Conservation (phyloP, 2,888 invertebrate genomes). For the Thera britannica region DNA sequence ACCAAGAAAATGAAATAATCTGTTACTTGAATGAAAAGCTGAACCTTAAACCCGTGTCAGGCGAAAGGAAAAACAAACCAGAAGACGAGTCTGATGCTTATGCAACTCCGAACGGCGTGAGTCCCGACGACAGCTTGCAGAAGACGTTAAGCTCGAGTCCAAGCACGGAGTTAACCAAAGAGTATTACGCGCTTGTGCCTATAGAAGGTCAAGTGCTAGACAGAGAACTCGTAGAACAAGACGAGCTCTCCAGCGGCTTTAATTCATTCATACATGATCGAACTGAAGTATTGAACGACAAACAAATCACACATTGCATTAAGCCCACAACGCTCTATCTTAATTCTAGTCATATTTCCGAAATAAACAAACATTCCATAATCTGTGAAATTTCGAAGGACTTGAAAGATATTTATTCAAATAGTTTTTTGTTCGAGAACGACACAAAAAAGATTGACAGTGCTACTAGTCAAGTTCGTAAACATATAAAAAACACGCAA, state of each 20-base stretch:
- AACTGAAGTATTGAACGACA: conserved; percentile 55
- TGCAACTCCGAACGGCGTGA: conserved; percentile 74
- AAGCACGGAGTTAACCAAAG: conserved; percentile 71
- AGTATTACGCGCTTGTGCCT: conserved; percentile 73
- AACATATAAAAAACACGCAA: conserved; percentile 19
- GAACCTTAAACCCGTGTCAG: conserved; percentile 43
- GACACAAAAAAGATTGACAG: conserved; percentile 32
- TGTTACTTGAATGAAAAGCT: conserved; percentile 67
- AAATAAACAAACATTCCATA: conserved; percentile 72
- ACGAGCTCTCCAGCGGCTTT: conserved; percentile 79
- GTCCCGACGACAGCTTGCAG: conserved; percentile 61
- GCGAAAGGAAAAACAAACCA: conserved; percentile 49
- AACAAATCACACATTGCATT: conserved; percentile 51
- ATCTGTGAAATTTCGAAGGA: conserved; percentile 69
- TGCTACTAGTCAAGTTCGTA: conserved; percentile 45
- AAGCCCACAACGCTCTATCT: conserved; percentile 73
- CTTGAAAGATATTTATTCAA: conserved; percentile 46
- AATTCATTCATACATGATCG: conserved; percentile 74
- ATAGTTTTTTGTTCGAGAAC: conserved; percentile 28
- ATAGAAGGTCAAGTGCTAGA: conserved; percentile 73
- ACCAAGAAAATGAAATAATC: conserved; percentile 79
- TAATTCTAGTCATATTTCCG: conserved; percentile 72
- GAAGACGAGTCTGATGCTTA: conserved; percentile 73
- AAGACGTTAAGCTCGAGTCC: conserved; percentile 68
- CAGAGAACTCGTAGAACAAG: conserved; percentile 82